Base-by-base conservation (phyloP, 2,888 invertebrate species). In the Rhogogaster chlorosoma region DNA sequence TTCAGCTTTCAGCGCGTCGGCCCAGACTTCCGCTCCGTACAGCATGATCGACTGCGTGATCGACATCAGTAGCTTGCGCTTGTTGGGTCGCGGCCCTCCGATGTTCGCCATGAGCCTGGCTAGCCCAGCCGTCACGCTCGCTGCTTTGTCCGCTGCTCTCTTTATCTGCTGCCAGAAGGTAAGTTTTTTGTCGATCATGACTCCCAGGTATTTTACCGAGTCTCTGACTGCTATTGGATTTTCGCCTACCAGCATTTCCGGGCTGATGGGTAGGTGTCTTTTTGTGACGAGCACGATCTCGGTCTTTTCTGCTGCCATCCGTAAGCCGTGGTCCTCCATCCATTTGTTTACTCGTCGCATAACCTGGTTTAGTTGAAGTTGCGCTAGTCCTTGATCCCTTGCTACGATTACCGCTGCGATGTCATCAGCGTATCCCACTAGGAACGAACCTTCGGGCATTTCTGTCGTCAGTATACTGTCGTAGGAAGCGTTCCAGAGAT, bases 21-120 rank as follows among this genome's bases (percentile, higher is more conserved):
- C 86, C 85, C 85, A 85, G 18, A 87, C 53, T 61, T 85, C 80
- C 80, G 84, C 86, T 18, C 86, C 86, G 70, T 88, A 87, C 71
- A 87, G 85, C 32, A 87, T 75, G 53, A 77, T 85, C 67, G 87
- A 87, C 70, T 88, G 83, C 5, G 85, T 86, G 3, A 86, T 86
- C 0, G 84, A 26, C 85, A 83, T 78, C 18, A 86, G 77, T 18
- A 88, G 67, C 32, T 73, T 64, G 32, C 87, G 84, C 57, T 83
- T 86, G 45, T 83, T 84, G 12, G 71, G 57, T 15, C 53, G 42
- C n/a, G 86, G 87, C 7, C 88, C 87, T 15, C 84, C 84, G 32
- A 86, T 84, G 86, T 89, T 89, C 45, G 88, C 86, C 87, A 90
- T 89, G n/a, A 89, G 75, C 61, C 87, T 86, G 29, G 77, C 73